These are phyloP conservation scores for Zelleria hepariella DNA, from an alignment of 2,888 invertebrate genomes.

Conservation along the genomic window DNA sequence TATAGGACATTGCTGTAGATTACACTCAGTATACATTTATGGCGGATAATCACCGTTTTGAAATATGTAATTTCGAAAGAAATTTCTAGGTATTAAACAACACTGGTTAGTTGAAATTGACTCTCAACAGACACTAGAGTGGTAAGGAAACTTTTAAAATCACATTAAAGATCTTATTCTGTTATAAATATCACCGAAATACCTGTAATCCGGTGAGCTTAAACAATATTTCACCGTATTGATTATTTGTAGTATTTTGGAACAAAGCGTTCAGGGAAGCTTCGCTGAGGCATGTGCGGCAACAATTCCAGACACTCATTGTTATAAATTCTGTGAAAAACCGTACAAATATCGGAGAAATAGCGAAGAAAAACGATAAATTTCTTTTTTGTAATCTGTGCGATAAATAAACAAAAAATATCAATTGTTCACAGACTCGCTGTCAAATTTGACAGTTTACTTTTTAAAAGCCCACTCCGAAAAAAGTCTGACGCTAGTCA, in stretches of 20 bases:
- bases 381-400: neutral
- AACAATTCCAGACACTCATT: conserved; percentile 42
- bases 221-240: conserved; percentile 36
- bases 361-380: neutral
- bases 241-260: conserved; percentile 20
- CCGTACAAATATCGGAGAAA: neutral
- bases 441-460: no score
- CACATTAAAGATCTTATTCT: conserved; percentile 23
- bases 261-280: conserved; percentile 41
- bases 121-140: neutral
- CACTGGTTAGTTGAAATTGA: conserved; percentile 9
- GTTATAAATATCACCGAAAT: conserved; percentile 27
- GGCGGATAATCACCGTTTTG: no score
- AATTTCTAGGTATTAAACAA: conserved; percentile 19
- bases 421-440: no score
- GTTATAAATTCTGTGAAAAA: neutral
- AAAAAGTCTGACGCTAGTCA: no score
- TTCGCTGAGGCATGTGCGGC: conserved; percentile 38
- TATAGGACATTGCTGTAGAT: no score
- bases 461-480: no score
- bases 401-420: neutral
- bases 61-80: no score
- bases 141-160: conserved; percentile 28
- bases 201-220: conserved; percentile 42
- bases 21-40: no score